Evolutionary conservation across 2,888 invertebrate genomes (phyloP).

Genomic region (Ornithoptera alexandrae): DNA sequence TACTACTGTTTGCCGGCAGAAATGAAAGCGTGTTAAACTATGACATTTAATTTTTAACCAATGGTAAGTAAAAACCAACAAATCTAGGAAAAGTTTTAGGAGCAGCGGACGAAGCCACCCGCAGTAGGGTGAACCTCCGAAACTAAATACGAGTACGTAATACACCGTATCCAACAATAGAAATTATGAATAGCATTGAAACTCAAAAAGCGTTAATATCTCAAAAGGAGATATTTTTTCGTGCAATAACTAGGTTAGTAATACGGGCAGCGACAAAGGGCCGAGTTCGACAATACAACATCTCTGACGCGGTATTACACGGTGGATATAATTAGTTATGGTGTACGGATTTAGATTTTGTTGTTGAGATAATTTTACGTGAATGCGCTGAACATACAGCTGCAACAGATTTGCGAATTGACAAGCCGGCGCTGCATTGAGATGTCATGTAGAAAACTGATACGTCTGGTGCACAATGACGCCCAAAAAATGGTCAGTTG

Average conservation of each 20-base stretch:
- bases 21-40: not conserved
- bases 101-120: slow-evolving; percentile 28
- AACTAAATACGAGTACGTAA: slow-evolving; percentile 61
- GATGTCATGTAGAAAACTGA: slow-evolving; percentile 76
- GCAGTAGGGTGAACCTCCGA: slow-evolving; percentile 40
- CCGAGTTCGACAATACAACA: slow-evolving; percentile 59
- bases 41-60: not conserved
- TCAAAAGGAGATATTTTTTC: slow-evolving; percentile 56
- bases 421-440: slow-evolving; percentile 68
- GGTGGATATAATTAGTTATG: slow-evolving; percentile 80
- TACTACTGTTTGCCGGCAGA: too few species aligned
- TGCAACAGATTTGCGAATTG: slow-evolving; percentile 69
- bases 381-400: slow-evolving; percentile 73
- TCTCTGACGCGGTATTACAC: slow-evolving; percentile 66
- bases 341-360: slow-evolving; percentile 79
- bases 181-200: slow-evolving; percentile 71
- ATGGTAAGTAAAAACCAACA: not conserved
- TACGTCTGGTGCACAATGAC: slow-evolving; percentile 60
- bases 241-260: slow-evolving; percentile 76
- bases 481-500: slow-evolving; percentile 69
- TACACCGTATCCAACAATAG: slow-evolving; percentile 60
- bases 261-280: slow-evolving; percentile 67
- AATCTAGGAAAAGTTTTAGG: not conserved
- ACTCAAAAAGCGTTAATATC: slow-evolving; percentile 73
- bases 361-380: slow-evolving; percentile 74